Evolutionary conservation across 1,140 invertebrate species (phyloP), one percentile per base, ranked within the genome.

Genomic region (Himalopsyche phryganea): DNA sequence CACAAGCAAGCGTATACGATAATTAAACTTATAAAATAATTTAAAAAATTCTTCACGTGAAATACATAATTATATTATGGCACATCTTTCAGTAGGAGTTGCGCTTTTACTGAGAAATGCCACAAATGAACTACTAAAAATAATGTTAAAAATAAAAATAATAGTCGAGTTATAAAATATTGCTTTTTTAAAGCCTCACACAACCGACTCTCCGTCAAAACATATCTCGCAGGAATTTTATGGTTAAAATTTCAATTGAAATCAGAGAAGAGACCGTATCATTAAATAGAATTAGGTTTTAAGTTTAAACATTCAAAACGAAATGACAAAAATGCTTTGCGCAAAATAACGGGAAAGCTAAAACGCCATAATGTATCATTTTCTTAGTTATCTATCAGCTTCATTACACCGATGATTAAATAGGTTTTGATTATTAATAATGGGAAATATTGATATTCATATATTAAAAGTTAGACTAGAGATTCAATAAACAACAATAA

Each of bases 161-260:
- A 49, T 60, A 56, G 53, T 56, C 28, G 36, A 56, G 18, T 56
- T 48, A 54, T 28, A 55, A 45, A 61, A 61, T 61, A 52, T 59
- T 51, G 56, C 61, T 63, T 63, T 63, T 48, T 47, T 42, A 55
- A 63, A 63, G 61, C 61, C 57, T 20, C 41, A 63, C 61, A 63
- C 61, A 63, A 63, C 61, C 61, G 55, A 59, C 53, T 61, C 52
- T 17, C 23, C 53, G 52, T 58, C 60, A 40, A 42, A 61, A 61
- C 49, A 57, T 7, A 52, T 45, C 49, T 57, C 53, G 53, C 53
- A 48, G 46, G 53, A 46, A 36, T 41, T 19, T 35, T 9, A 51
- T 23, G 11, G 13, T 20, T 51, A n/a, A 40, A 51, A 28, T 28
- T 28, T 28, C 23, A 28, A 28, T 5, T 28, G 4, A 9, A 28